Base-by-base conservation (phyloP, 2,113 vertebrate genomes). In the Australoheros scitulus region DNA sequence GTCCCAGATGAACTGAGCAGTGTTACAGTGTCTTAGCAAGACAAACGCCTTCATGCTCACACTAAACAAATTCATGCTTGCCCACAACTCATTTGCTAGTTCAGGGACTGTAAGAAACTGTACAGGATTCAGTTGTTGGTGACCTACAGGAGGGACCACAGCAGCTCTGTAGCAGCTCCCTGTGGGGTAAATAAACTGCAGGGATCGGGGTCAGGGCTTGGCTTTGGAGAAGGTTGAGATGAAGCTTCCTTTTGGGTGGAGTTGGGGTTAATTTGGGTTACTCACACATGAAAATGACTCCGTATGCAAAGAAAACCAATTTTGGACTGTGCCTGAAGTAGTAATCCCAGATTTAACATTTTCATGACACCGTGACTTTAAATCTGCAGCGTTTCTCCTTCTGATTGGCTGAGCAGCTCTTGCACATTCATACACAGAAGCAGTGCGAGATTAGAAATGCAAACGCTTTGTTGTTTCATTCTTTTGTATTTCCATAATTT, bases 211-310 rank as follows among this genome's bases (percentile, higher is more conserved):
- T 68, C 77, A 85, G 79, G 80, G 68, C 77, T 22, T 3, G 34
- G n/a, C 52, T 84, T 60, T 79, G 74, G 80, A 81, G 63, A 26
- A 47, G 82, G 81, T 7, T 61, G 61, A 68, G 80, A 65, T 2
- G 68, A 61, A 81, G 70, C 75, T 78, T 61, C 24, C 56, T 82
- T 82, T 84, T 75, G 80, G 82, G 79, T 60, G 80, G 57, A 77
- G 81, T 84, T 83, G 9, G 64, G 90, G 87, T 92, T 91, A 87
- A 92, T 91, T 86, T 89, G 80, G 89, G 89, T 93, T 77, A 81
- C 80, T 78, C 14, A 7, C 77, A 79, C 56, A 90, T 88, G 68
- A 88, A 90, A 89, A 90, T 2, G 34, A 81, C 88, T 87, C 43
- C 11, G 3, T 59, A 88, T 79, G 87, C 76, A 88, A 83, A 84